These are phyloP conservation scores for Prionace glauca DNA, from an alignment of 2,797 vertebrate genomes.

Conservation along the genomic window DNA sequence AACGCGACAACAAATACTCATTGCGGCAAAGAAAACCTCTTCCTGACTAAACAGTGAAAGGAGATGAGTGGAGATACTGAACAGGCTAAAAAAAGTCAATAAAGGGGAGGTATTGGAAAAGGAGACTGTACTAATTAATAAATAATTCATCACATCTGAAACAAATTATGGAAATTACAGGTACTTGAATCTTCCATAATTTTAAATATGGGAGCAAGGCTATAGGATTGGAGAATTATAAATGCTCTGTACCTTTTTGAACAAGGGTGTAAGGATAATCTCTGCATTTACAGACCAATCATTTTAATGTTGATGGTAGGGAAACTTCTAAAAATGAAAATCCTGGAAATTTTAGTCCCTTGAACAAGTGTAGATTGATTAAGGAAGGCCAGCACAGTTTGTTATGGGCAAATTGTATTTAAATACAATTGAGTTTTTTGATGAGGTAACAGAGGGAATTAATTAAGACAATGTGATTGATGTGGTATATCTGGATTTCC, in stretches of 20 bases:
- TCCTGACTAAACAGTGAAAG: neutral
- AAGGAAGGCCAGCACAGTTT: neutral
- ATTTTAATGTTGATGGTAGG: neutral
- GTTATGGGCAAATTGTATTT: neutral
- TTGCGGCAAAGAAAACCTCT: neutral
- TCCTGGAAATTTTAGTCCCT: neutral
- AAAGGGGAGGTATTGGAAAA: neutral
- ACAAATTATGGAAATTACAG: neutral
- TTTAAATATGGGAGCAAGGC: neutral
- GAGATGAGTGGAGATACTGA: no score
- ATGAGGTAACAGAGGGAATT: neutral
- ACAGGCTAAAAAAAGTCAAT: no score
- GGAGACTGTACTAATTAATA: neutral
- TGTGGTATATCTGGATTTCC: neutral
- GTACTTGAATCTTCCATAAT: neutral
- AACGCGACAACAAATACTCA: neutral
- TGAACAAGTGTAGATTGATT: neutral
- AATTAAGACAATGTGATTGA: neutral
- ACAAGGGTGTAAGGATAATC: no score
- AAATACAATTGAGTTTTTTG: neutral
- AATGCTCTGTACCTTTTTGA: neutral
- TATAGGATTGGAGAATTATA: neutral
- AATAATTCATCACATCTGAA: neutral
- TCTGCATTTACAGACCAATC: neutral
- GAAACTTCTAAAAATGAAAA: neutral